Base-by-base conservation (phyloP, 1,140 invertebrate species). In the Meteorus sp. region DNA sequence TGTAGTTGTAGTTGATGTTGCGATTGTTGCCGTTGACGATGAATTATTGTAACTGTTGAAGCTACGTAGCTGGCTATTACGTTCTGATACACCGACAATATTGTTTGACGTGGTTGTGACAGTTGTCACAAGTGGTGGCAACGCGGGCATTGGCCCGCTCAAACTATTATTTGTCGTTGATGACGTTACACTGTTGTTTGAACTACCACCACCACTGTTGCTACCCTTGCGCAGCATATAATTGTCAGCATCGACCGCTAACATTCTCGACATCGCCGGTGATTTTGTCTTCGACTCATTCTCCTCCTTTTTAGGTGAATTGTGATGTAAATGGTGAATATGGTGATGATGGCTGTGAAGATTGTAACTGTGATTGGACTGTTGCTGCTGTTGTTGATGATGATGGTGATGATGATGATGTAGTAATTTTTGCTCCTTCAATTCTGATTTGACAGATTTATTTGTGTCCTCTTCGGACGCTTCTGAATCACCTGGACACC, bases 201-300 rank as follows among this genome's bases (percentile, higher is more conserved):
- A 13, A 33, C 53, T 51, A 15, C 13, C 59, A 9, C 43, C 50
- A 44, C 52, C 43, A 43, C 35, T 59, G n/a, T n/a, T n/a, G 25
- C 50, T 54, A 51, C 71, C 72, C 55, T 76, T 75, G 9, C 83
- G 76, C 8, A 85, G 75, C 85, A 86, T 86, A 70, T 86, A 86
- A 72, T 86, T 86, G 63, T 86, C 83, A 43, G 83, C 77, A 71
- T 86, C 85, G 41, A 85, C 81, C 62, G 79, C 78, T 54, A 82
- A 52, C 25, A 80, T 65, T 29, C 76, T 71, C 35, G 76, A 72
- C 70, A 75, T 76, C 33, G 67, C 69, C 56, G 74, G 70, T 23
- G 73, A 73, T 54, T 75, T 75, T 29, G 25, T 58, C 13, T 69
- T 72, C 23, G 62, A 39, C 9, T 72, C 67, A 8, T 64, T 45